Percentiles rank a stretch among this genome's conserved stretches.
Conservation (phyloP, 2,113 vertebrate species). For the Leucopsar rothschildi region DNA sequence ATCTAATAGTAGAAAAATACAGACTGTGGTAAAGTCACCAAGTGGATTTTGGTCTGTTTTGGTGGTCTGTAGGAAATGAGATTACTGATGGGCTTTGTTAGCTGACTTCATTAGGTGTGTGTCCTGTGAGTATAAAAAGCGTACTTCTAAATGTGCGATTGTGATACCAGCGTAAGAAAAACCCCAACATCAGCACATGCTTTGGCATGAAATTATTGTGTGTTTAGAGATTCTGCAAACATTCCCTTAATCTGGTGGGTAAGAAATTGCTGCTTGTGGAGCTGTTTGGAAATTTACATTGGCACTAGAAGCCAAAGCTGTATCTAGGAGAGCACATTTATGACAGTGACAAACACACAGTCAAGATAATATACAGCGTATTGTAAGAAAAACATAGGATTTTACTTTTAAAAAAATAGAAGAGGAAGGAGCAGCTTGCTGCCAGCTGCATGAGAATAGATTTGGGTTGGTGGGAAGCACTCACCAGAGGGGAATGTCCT, state of each 20-base stretch:
- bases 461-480: background rate
- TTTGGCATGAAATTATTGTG: background rate
- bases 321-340: background rate
- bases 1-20: conserved; percentile 3
- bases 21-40: background rate
- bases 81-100: conserved; percentile 12
- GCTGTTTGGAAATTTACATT: background rate
- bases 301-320: background rate
- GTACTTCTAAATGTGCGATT: background rate
- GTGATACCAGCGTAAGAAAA: background rate
- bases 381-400: background rate
- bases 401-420: background rate
- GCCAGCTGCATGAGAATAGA: background rate
- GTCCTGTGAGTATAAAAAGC: background rate
- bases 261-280: background rate
- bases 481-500: background rate
- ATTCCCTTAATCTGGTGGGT: background rate
- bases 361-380: background rate
- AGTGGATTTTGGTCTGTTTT: conserved; percentile 14
- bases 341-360: background rate
- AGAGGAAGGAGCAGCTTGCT: background rate
- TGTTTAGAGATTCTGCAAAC: background rate
- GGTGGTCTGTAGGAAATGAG: conserved; percentile 6
- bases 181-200: background rate
- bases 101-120: background rate